Evolutionary conservation across 2,888 invertebrate species (phyloP).

Genomic region (Pyralis farinalis): DNA sequence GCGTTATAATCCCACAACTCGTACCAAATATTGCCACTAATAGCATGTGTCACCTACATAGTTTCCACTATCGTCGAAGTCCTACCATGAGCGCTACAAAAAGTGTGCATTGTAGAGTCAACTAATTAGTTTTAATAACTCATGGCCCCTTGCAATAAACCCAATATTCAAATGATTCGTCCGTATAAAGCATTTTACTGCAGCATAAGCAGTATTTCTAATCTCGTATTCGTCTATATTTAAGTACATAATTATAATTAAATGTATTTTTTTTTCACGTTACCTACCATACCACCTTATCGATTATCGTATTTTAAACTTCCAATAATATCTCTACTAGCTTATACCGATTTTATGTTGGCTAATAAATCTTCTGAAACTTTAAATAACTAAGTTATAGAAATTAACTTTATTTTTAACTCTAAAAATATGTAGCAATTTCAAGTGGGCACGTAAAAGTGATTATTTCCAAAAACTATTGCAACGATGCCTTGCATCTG

Average conservation of each 20-base stretch:
- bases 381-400: constrained; percentile 41
- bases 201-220: constrained; percentile 35
- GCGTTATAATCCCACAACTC: neutral
- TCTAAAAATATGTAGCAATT: constrained; percentile 31
- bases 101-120: constrained; percentile 14
- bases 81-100: constrained; percentile 28
- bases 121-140: constrained; percentile 26
- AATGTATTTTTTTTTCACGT: constrained; percentile 36
- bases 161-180: constrained; percentile 39
- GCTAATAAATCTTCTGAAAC: constrained; percentile 72
- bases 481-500: neutral
- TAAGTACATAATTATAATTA: constrained; percentile 59
- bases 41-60: neutral
- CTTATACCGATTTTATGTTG: constrained; percentile 62
- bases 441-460: constrained; percentile 23
- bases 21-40: neutral
- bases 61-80: constrained; percentile 1
- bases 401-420: constrained; percentile 34
- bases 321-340: constrained; percentile 54
- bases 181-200: constrained; percentile 47
- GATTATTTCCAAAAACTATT: neutral
- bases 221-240: constrained; percentile 38
- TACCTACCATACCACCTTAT: constrained; percentile 54
- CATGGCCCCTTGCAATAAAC: constrained; percentile 70
- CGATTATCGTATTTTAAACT: constrained; percentile 46